Base-by-base conservation (phyloP, 1,140 invertebrate genomes). In the Reticulitermes speratus region DNA sequence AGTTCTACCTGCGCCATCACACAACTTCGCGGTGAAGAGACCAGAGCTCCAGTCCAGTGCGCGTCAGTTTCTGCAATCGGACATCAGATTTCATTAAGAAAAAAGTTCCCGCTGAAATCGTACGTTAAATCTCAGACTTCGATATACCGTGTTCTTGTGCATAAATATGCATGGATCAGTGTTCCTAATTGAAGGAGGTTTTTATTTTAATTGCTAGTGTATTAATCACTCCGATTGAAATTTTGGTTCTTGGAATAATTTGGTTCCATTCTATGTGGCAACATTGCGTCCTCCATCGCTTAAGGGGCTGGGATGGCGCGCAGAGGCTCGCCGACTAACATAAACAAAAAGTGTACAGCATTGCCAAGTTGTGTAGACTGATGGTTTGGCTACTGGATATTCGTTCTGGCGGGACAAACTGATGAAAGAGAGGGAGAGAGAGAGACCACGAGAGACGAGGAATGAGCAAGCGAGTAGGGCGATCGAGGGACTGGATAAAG, bases 261-360 rank as follows among this genome's bases (percentile, higher is more conserved):
- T 25, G 65, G 84, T 86, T 86, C 48, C 16, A 82, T 86, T 82
- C 8, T 30, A 86, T 82, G n/a, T 86, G 85, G 85, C 85, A 86
- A 86, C 85, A 82, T 86, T 86, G 85, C 85, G 45, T 86, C 38
- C 52, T 69, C 85, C 85, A 86, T 86, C 84, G 84, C 87, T 87
- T 83, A 84, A 87, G 87, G 84, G 87, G 48, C 85, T 86, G 84
- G 82, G 87, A 87, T 87, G 85, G 87, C 87, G 87, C 87, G 87
- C 84, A 85, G 38, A 87, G 87, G 84, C 87, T 87, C 87, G 85
- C 84, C 82, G 87, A 82, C 87, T 86, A 87, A 87, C 86, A 86
- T 87, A 87, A 85, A 87, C 86, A 87, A 87, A 87, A 87, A 87
- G 59, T 87, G 86, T 87, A 85, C 86, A 87, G 82, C n/a, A 75